Evolutionary conservation across 1,140 invertebrate genomes (phyloP), one percentile per base, ranked within the genome.

Genomic region (Lepidurus couesii): DNA sequence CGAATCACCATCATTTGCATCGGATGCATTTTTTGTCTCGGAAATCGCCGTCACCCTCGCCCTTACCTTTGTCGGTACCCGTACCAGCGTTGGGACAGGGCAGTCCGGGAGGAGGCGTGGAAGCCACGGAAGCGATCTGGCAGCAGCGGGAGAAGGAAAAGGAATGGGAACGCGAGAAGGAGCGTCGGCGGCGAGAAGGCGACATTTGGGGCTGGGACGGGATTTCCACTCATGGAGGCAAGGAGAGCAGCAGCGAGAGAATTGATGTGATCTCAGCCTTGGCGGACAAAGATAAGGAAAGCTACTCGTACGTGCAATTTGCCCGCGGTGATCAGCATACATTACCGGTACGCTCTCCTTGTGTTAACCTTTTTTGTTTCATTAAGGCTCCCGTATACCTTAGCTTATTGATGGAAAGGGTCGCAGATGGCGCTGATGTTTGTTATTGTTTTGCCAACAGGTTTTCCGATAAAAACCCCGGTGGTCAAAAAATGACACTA

Each of bases 291-390:
- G 77, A 78, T 44, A 78, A 78, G 77, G 91, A 92, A 81, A 90
- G 89, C 81, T 93, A 94, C 85, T 91, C 93, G 21, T 96, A 96
- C 83, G 94, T 96, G 73, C 93, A 95, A 83, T 89, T 96, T 82
- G 91, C 91, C 43, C 85, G 84, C 78, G 84, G 84, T 80, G 83
- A 84, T 79, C 81, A 81, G 53, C 53, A 65, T 65, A 65, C 53
- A 21, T n/a, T 65, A 16, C 53, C 53, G 53, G 53, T 65, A 65
- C n/a, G 13, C 6, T 65, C 16, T 16, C 21, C 2, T 34, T 34
- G 4, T 4, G 34, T 4, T 34, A 34, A 34, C 34, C 34, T 34
- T 34, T 34, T 34, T 4, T 34, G 3, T 34, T 34, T 34, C 34
- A 34, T 34, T 4, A 34, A 34, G 34, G 34, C 34, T 34, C 4